These are phyloP conservation scores for Hemithea aestivaria DNA, from an alignment of 2,888 invertebrate species.

Conservation along the genomic window DNA sequence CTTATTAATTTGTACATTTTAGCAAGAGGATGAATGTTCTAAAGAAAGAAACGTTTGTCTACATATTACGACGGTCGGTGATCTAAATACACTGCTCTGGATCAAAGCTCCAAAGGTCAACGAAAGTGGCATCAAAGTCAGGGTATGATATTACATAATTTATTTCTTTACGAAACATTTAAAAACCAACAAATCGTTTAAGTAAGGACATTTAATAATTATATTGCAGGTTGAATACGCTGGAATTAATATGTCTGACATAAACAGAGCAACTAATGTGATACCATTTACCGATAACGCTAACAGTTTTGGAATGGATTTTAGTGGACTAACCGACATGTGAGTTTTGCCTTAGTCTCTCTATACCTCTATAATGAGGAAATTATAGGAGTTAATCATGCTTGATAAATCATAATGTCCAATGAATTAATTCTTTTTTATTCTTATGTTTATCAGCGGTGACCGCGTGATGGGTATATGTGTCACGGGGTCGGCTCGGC, in stretches of 20 bases:
- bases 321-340: constrained; percentile 48
- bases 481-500: constrained; percentile 68
- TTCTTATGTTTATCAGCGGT: constrained; percentile 53
- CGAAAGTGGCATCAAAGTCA: constrained; percentile 34
- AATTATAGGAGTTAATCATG: too few species aligned
- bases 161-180: not conserved
- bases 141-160: constrained; percentile 25
- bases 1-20: constrained; percentile 8
- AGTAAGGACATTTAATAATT: constrained; percentile 27
- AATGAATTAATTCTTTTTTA: too few species aligned
- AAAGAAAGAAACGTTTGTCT: constrained; percentile 15
- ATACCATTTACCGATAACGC: constrained; percentile 12
- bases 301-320: constrained; percentile 47
- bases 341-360: too few species aligned
- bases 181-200: constrained; percentile 6
- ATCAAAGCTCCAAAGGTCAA: constrained; percentile 26
- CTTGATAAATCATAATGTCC: too few species aligned
- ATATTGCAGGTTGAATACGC: constrained; percentile 36
- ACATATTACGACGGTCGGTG: constrained; percentile 27
- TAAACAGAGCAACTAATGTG: constrained; percentile 33
- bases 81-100: constrained; percentile 39
- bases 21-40: not conserved
- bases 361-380: too few species aligned
- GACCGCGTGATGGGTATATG: constrained; percentile 81
- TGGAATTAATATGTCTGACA: constrained; percentile 35